phyloP scores from a whole-genome alignment of 2,888 invertebrate genomes.

The Gryllus longicercus region DNA sequence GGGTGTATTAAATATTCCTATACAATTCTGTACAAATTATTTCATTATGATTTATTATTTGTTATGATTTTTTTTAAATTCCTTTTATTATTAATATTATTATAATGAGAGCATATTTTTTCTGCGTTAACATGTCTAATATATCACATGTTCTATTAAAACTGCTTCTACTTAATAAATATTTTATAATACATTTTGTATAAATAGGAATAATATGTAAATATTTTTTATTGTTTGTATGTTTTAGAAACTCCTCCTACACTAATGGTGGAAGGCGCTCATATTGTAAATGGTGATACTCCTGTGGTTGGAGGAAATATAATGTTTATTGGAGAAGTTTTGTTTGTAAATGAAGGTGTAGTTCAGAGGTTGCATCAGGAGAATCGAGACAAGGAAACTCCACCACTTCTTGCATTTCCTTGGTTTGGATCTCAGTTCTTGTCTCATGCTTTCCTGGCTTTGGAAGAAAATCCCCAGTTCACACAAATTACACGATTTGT shows the following conservation, averaged over 20 bases:
- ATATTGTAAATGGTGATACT: conserved; percentile 59
- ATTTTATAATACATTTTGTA: background rate
- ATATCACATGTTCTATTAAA: too few species aligned
- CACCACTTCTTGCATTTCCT: conserved; percentile 60
- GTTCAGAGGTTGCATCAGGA: conserved; percentile 61
- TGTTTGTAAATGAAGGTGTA: conserved; percentile 60
- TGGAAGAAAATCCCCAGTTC: conserved; percentile 54
- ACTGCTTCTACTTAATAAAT: background rate
- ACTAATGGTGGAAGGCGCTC: conserved; percentile 57
- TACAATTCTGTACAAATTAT: too few species aligned
- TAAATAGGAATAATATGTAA: conserved; percentile 17
- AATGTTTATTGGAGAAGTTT: conserved; percentile 60
- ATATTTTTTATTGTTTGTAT: background rate
- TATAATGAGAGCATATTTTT: too few species aligned
- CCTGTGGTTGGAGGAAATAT: conserved; percentile 59
- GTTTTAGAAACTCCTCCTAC: conserved; percentile 20
- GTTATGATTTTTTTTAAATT: too few species aligned
- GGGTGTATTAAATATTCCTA: too few species aligned
- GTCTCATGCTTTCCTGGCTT: conserved; percentile 59
- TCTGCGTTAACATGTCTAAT: too few species aligned
- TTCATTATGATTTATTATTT: too few species aligned
- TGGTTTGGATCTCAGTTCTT: conserved; percentile 64
- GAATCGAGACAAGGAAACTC: conserved; percentile 63
- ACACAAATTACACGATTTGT: conserved; percentile 59
- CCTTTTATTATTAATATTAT: too few species aligned